A percentile compares a stretch with the other conserved stretches of the same genome.
These are phyloP conservation scores for Myzus persicae DNA, from an alignment of 1,140 invertebrate genomes.

Conservation along the genomic window DNA sequence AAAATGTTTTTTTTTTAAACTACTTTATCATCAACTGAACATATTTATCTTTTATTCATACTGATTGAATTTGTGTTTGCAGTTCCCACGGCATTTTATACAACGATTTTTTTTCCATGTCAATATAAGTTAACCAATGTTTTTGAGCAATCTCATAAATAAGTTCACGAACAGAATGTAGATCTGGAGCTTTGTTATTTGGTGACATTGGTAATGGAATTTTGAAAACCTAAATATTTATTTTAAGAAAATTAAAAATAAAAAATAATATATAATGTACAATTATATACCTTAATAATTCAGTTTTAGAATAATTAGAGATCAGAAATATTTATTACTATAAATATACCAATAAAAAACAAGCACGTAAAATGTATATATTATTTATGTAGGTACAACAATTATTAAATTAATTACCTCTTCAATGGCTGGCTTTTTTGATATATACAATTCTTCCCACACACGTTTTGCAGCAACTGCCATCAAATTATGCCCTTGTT, in stretches of 20 bases:
- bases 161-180: conserved; percentile 79
- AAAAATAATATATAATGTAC: neutral
- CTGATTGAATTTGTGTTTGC: conserved; percentile 92
- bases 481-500: conserved; percentile 80
- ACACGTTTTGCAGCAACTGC: conserved; percentile 89
- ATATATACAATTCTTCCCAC: conserved; percentile 96
- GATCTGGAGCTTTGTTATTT: conserved; percentile 81
- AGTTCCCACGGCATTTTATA: conserved; percentile 88
- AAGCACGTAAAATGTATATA: no score
- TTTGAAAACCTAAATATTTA: conserved; percentile 52
- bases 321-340: neutral
- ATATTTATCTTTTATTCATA: conserved; percentile 29
- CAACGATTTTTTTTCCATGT: conserved; percentile 84
- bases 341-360: neutral
- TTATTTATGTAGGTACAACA: neutral
- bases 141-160: conserved; percentile 85
- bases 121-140: conserved; percentile 91
- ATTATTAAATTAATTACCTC: conserved; percentile 66
- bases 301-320: neutral
- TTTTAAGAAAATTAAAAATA: neutral
- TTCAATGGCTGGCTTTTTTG: conserved; percentile 94
- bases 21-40: conserved; percentile 63
- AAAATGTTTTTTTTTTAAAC: conserved; percentile 23
- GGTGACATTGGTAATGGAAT: conserved; percentile 69
- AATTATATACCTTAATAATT: neutral